Percentiles rank a stretch among this genome's conserved stretches.
Evolutionary conservation across 2,797 vertebrate species (phyloP).

Genomic region (Arnoldichthys spilopterus): DNA sequence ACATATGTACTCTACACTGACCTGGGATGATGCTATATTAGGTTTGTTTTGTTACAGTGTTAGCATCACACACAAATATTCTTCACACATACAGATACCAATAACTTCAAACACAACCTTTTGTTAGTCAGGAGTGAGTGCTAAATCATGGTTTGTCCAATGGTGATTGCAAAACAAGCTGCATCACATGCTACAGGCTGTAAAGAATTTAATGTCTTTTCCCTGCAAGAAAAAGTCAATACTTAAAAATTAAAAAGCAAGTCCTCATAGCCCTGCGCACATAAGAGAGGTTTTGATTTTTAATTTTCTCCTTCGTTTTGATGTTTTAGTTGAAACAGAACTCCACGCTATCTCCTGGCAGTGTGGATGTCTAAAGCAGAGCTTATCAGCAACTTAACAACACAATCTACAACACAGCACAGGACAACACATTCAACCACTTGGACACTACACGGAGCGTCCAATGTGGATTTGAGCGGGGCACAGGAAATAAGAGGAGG

Average conservation of each 20-base stretch:
- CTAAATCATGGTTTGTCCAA: neutral
- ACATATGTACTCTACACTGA: neutral
- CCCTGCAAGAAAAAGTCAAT: slow-evolving; percentile 23
- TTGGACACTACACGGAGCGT: slow-evolving; percentile 1
- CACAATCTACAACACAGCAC: slow-evolving; percentile 48
- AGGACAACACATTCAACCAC: slow-evolving; percentile 39
- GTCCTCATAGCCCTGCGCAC: slow-evolving; percentile 16
- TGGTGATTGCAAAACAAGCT: neutral
- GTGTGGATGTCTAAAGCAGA: slow-evolving; percentile 42
- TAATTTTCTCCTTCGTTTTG: neutral
- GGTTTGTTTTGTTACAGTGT: neutral
- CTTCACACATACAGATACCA: neutral
- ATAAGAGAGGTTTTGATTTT: neutral
- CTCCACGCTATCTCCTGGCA: slow-evolving; percentile 66
- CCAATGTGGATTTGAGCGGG: neutral
- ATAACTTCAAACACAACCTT: too few relatives aligned
- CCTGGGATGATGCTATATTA: neutral
- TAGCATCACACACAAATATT: neutral
- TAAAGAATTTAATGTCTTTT: slow-evolving; percentile 12
- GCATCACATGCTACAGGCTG: slow-evolving; percentile 14
- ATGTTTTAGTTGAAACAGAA: slow-evolving; percentile 35
- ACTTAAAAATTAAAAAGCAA: slow-evolving; percentile 11
- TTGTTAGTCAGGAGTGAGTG: neutral
- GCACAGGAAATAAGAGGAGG: slow-evolving; percentile 14
- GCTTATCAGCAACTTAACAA: slow-evolving; percentile 31